Evolutionary conservation across 2,888 invertebrate species (phyloP).

Genomic region (Pandemis cinnamomeana): DNA sequence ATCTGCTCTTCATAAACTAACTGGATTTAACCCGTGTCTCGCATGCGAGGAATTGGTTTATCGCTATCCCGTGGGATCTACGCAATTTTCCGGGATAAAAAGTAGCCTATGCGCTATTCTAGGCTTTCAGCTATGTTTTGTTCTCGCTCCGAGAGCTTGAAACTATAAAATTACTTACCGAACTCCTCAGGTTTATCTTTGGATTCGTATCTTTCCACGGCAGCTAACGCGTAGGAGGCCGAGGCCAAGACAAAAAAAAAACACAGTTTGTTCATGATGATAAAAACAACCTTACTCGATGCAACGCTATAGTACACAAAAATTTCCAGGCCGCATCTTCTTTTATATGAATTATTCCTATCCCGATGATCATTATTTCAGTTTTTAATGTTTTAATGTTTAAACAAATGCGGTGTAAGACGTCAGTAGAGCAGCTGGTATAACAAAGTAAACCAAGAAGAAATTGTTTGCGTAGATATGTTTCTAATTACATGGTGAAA

Average conservation of each 20-base stretch:
- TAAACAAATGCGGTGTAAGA: background rate
- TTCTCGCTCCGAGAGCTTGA: no score
- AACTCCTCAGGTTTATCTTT: conserved; percentile 17
- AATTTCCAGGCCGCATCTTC: background rate
- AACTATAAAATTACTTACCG: no score
- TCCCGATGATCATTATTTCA: background rate
- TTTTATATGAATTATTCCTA: background rate
- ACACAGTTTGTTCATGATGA: background rate
- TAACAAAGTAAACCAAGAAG: background rate
- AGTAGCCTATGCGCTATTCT: no score
- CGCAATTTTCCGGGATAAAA: no score
- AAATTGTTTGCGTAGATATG: background rate
- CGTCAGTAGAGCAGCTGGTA: background rate
- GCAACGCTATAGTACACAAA: background rate
- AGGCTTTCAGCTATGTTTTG: no score
- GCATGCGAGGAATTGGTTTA: no score
- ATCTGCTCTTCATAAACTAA: no score
- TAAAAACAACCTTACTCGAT: background rate
- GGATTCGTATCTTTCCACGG: background rate
- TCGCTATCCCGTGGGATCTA: no score
- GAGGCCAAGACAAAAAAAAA: background rate
- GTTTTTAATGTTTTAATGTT: background rate
- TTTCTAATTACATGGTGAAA: background rate
- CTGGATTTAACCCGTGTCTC: no score
- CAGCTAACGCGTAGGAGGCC: background rate